phyloP scores from a whole-genome alignment of 2,888 invertebrate genomes.

The Rotaria socialis region DNA sequence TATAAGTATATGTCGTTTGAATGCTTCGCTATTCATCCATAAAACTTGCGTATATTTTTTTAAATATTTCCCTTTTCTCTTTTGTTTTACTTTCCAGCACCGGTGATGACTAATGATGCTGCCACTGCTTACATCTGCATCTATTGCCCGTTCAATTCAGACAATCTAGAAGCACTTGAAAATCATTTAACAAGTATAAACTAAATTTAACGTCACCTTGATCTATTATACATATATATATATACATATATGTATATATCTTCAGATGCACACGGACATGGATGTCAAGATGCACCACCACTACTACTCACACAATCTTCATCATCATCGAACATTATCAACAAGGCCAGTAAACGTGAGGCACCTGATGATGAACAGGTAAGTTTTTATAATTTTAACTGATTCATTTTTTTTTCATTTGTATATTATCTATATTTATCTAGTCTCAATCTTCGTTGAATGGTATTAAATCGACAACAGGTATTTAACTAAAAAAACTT shows the following conservation, averaged over 20 bases:
- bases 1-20: not conserved
- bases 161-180: conserved; percentile 5
- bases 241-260: too few species aligned
- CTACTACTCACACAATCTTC: not conserved
- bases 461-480: not conserved
- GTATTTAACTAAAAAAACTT: not conserved
- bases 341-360: not conserved
- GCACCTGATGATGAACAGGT: conserved; percentile 21
- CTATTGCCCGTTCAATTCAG: too few species aligned
- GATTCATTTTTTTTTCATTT: not conserved
- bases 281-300: not conserved
- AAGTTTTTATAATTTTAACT: not conserved
- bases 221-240: not conserved
- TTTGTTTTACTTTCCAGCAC: not conserved
- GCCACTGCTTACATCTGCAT: too few species aligned
- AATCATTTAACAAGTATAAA: conserved; percentile 15
- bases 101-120: conserved; percentile 1
- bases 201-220: not conserved
- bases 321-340: not conserved
- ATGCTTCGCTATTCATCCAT: not conserved
- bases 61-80: not conserved
- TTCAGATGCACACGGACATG: not conserved
- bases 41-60: not conserved
- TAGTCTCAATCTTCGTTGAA: not conserved
- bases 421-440: not conserved